phyloP scores from a whole-genome alignment of 2,797 vertebrate genomes.

The Takifugu rubripes region DNA sequence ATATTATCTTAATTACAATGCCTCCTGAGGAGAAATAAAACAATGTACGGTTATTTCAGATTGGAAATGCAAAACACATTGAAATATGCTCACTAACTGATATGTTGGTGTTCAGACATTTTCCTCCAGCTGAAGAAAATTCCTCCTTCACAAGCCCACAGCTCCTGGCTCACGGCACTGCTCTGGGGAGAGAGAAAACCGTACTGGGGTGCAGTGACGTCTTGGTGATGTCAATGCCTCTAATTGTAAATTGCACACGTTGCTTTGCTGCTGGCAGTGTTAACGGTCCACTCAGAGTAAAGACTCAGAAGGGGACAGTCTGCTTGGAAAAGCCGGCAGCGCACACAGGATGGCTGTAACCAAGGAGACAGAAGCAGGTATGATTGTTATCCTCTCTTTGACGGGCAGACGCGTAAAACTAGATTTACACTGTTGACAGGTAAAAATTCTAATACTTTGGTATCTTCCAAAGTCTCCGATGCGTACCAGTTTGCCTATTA shows the following conservation, averaged over 20 bases:
- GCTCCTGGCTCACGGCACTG: background rate
- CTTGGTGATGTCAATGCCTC: conserved; percentile 1
- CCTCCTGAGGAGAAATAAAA: no score
- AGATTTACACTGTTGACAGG: background rate
- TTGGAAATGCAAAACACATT: no score
- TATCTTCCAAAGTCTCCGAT: background rate
- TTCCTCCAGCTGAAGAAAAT: no score
- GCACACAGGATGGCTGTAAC: background rate
- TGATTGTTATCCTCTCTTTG: background rate
- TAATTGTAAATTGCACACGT: background rate
- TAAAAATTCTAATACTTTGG: background rate
- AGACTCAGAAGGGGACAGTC: background rate
- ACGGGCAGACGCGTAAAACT: background rate
- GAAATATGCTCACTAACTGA: no score
- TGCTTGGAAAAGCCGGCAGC: background rate
- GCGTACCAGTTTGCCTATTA: background rate
- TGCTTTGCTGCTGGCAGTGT: background rate
- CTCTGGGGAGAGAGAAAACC: background rate
- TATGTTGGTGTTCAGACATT: no score
- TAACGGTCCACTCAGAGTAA: background rate
- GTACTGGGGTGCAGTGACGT: background rate
- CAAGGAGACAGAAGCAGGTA: background rate
- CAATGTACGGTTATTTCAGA: no score
- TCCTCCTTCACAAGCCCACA: background rate
- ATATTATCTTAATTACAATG: no score